Base-by-base conservation (phyloP, 2,797 vertebrate genomes). In the Rhinoraja longicauda region DNA sequence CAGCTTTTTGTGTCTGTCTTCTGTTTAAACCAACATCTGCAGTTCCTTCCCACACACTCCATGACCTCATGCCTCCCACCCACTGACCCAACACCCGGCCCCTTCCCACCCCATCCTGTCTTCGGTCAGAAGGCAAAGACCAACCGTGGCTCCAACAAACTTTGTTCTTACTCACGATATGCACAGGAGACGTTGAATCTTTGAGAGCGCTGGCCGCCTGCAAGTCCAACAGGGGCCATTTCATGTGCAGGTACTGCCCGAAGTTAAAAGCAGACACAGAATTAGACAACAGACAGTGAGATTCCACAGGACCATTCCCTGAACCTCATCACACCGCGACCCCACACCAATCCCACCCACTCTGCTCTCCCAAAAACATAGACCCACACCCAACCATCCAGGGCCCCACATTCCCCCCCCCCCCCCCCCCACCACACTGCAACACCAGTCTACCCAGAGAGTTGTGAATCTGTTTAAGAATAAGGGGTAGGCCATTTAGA, bases 231-330 rank as follows among this genome's bases (percentile, higher is more conserved):
- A 88, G 29, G 29, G 84, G 84, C 84, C 84, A 88, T n/a, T 64
- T 88, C 84, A 88, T 88, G 59, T 88, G 84, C 84, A 88, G 84
- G 4, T 88, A 88, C 84, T 88, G 84, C 21, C 64, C 62, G 39
- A 53, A 19, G 88, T 64, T n/a, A n/a, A 17, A 86, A 84, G 17
- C 29, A 10, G 9, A 29, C 7, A 15, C 24, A 84, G 82, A 84
- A 84, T 84, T 57, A 8, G 53, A 26, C 26, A 13, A 84, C 12
- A 5, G 57, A 32, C 32, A 84, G 3, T 24, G 8, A 4, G 24
- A 8, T 26, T 10, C 29, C 4, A 29, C 26, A n/a, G 29, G 45
- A 26, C 29, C 3, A 84, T 1, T 8, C 19, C 39, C 45, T 26
- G 7, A 0, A 45, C 21, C 24, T 9, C 79, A 57, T 32, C 19